Evolutionary conservation across 2,113 vertebrate genomes (phyloP), one percentile per base, ranked within the genome.

Genomic region (Desmodus rotundus): DNA sequence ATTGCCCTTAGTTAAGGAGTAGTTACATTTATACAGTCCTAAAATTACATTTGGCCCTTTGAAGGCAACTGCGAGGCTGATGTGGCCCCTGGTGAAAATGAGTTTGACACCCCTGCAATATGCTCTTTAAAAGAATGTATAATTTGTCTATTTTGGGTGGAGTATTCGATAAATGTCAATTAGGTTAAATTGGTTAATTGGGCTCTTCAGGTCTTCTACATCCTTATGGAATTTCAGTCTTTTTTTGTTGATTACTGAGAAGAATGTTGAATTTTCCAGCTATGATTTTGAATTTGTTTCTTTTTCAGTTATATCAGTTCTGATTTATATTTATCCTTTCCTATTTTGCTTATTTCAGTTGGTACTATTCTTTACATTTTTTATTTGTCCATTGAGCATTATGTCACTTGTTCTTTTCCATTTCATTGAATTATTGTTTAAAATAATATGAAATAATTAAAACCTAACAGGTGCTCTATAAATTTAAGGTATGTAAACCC

Each of bases 401-500:
- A 73, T 85, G 4, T 41, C 12, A 52, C 5, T 94, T 85, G 36
- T 91, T 33, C 28, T 91, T 95, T 95, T 96, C 19, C 84, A 41
- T 28, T 63, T 89, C 36, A 80, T 11, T 61, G 7, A 87, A 50
- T 91, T 89, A 94, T 41, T 89, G 26, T 65, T 87, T 83, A 77
- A 45, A 88, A 78, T 70, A 24, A 70, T 84, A 67, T 58, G 24
- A 72, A 88, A 80, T 81, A 72, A 19, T 77, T 93, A 88, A 92
- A 93, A 80, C 19, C 11, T 82, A 67, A 47, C 5, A 47, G n/a
- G 20, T 88, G 31, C 26, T 81, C 5, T 76, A 45, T 72, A 72
- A 68, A 87, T 95, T 87, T 81, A 26, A 4, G 31, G 19, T 88
- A 15, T 65, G n/a, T 31, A 87, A 97, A 93, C 80, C 28, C 36